phyloP scores from a whole-genome alignment of 2,797 vertebrate genomes.

The Huso huso region DNA sequence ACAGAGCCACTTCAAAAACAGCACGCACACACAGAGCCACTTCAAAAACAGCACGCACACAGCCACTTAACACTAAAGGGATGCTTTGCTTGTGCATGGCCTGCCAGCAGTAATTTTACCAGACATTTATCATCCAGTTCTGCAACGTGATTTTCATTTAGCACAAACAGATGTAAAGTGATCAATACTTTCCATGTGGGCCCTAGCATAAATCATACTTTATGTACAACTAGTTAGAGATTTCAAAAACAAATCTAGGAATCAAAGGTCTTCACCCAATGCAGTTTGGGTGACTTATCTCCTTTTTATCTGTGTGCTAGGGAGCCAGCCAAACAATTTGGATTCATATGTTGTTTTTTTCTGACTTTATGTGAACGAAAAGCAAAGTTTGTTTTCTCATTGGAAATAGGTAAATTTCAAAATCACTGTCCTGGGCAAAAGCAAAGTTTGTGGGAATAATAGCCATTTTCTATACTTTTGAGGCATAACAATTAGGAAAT shows the following conservation, averaged over 20 bases:
- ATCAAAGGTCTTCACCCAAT: neutral
- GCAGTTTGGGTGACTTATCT: too few species aligned
- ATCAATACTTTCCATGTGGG: slow-evolving; percentile 22
- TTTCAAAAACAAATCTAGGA: neutral
- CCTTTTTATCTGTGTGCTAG: too few species aligned
- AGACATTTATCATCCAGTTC: slow-evolving; percentile 40
- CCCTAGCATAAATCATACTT: slow-evolving; percentile 23
- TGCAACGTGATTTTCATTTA: slow-evolving; percentile 36
- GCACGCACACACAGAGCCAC: neutral
- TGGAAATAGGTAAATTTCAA: too few species aligned
- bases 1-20: too few species aligned
- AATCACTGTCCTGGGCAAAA: too few species aligned
- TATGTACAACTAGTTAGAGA: neutral
- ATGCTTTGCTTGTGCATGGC: neutral
- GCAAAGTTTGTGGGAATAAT: too few species aligned
- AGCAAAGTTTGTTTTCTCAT: too few species aligned
- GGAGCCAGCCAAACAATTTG: too few species aligned
- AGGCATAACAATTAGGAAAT: too few species aligned
- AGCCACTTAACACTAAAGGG: slow-evolving; percentile 6
- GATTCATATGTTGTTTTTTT: too few species aligned
- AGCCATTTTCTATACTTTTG: too few species aligned
- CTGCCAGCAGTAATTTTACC: slow-evolving; percentile 2
- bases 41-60: slow-evolving; percentile 10
- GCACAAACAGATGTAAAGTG: slow-evolving; percentile 31
- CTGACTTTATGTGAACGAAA: too few species aligned